A percentile compares a stretch with the other conserved stretches of the same genome.
Evolutionary conservation across 2,797 vertebrate species (phyloP).

Genomic region (Acanthurus tractus): DNA sequence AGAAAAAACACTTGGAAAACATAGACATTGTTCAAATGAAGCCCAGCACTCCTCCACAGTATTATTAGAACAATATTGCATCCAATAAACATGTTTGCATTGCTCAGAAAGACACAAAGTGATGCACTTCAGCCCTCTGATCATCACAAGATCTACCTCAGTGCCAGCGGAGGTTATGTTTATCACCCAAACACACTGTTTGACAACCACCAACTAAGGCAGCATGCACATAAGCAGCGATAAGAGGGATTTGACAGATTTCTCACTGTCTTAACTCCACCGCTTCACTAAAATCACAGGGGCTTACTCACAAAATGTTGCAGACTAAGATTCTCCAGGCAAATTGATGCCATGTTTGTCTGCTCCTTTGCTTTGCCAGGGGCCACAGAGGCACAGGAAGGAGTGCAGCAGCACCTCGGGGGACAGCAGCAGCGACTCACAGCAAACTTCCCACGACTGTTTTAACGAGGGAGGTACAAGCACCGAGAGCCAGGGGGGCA

Average conservation of each 20-base stretch:
- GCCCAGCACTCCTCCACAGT: constrained; percentile 23
- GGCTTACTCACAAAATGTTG: constrained; percentile 12
- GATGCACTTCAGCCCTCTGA: constrained; percentile 54
- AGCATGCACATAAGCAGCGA: constrained; percentile 25
- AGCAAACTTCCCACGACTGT: constrained; percentile 87
- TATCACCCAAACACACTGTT: constrained; percentile 30
- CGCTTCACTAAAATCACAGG: constrained; percentile 25
- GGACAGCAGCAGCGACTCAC: constrained; percentile 84
- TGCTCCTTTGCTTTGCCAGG: constrained; percentile 79
- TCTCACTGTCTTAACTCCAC: constrained; percentile 29
- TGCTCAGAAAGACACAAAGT: constrained; percentile 54
- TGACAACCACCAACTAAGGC: constrained; percentile 40
- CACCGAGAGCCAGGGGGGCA: constrained; percentile 87
- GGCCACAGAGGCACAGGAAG: constrained; percentile 92
- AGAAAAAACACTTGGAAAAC: too few relatives aligned
- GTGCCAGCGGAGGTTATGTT: constrained; percentile 47
- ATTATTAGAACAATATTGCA: constrained; percentile 40
- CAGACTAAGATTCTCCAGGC: constrained; percentile 15
- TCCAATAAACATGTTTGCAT: constrained; percentile 51
- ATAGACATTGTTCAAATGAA: constrained; percentile 31
- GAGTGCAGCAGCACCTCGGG: constrained; percentile 89
- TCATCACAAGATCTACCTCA: constrained; percentile 56
- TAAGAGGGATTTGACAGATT: constrained; percentile 54
- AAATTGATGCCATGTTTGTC: constrained; percentile 36
- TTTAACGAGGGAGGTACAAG: constrained; percentile 89